Evolutionary conservation across 2,113 vertebrate genomes (phyloP).

Genomic region (Bolborhynchus lineola): DNA sequence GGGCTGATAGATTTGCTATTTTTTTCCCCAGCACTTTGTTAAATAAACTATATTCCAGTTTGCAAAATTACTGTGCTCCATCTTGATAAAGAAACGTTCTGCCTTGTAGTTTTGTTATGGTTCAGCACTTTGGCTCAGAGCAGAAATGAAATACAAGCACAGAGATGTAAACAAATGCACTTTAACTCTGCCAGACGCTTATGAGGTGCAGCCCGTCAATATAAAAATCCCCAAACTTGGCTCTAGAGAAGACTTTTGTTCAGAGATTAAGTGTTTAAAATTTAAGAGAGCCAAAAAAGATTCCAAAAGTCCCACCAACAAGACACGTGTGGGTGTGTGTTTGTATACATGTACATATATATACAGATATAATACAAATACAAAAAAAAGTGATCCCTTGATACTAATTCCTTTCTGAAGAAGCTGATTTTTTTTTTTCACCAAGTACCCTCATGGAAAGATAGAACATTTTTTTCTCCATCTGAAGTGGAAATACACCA

Average conservation of each 20-base stretch:
- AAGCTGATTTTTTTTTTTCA: neutral
- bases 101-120: neutral
- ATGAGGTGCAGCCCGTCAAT: neutral
- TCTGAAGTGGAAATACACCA: neutral
- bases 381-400: neutral
- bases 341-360: neutral
- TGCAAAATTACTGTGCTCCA: neutral
- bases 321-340: neutral
- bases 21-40: neutral
- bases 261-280: neutral
- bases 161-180: neutral
- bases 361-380: neutral
- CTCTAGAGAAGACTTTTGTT: neutral
- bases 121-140: constrained; percentile 1
- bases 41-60: neutral
- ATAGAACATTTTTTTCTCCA: neutral
- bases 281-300: neutral
- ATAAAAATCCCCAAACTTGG: neutral
- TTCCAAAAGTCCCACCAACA: neutral
- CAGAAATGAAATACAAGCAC: constrained; percentile 13
- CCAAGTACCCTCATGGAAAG: neutral
- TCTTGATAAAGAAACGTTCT: constrained; percentile 23
- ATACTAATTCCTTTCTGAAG: neutral
- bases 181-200: neutral
- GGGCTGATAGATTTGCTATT: neutral